These are phyloP conservation scores for Magallana ariakensis DNA, from an alignment of 1,140 invertebrate species.

Conservation along the genomic window DNA sequence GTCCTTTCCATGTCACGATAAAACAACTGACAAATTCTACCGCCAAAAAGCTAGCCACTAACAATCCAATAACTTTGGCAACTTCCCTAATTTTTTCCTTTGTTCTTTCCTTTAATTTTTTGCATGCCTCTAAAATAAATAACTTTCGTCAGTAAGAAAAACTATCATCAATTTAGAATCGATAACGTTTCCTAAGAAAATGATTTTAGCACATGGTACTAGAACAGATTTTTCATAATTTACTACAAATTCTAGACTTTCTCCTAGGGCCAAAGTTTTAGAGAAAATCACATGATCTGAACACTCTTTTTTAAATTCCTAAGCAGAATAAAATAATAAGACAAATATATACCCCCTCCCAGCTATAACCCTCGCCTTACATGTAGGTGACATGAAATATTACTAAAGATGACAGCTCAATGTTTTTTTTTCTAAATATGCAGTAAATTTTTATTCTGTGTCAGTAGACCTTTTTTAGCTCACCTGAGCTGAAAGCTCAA, in stretches of 20 bases:
- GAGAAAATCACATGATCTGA: slow-evolving; percentile 29
- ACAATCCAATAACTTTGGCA: slow-evolving; percentile 49
- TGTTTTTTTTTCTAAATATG: too few relatives aligned
- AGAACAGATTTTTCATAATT: slow-evolving; percentile 51
- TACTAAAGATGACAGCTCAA: too few relatives aligned
- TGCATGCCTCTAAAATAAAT: slow-evolving; percentile 38
- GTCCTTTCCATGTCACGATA: slow-evolving; percentile 51
- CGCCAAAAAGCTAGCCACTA: slow-evolving; percentile 51
- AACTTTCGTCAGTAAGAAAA: neutral
- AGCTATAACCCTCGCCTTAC: too few relatives aligned
- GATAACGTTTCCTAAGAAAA: slow-evolving; percentile 47
- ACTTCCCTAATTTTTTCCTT: slow-evolving; percentile 39
- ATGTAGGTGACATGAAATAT: too few relatives aligned
- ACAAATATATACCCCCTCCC: too few relatives aligned
- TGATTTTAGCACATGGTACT: slow-evolving; percentile 4
- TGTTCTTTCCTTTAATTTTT: slow-evolving; percentile 22
- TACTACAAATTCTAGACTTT: neutral
- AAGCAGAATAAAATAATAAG: too few relatives aligned
- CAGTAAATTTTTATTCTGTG: too few relatives aligned
- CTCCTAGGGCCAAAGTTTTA: slow-evolving; percentile 21
- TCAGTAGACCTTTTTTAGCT: too few relatives aligned
- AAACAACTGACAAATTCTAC: slow-evolving; percentile 48
- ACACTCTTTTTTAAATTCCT: too few relatives aligned
- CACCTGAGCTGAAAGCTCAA: too few relatives aligned
- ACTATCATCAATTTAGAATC: slow-evolving; percentile 54